A percentile compares a stretch with the other conserved stretches of the same genome.
phyloP scores from a whole-genome alignment of 37 sponge, comb jelly and placozoan genomes.

The Halisarca cf. caerulea region DNA sequence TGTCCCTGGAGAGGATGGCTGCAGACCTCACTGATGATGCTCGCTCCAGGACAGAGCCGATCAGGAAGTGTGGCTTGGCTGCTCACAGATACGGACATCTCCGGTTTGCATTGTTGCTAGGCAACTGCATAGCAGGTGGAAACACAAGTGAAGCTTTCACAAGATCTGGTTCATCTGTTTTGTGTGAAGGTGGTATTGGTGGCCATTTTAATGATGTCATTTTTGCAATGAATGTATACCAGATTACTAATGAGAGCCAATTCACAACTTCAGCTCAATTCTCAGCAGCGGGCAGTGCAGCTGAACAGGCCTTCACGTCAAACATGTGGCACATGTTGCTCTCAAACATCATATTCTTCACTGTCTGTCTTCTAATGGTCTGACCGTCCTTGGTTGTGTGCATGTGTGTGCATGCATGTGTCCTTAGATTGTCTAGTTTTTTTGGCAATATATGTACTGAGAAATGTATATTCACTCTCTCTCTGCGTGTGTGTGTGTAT shows the following conservation, averaged over 20 bases:
- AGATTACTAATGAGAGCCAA: neutral
- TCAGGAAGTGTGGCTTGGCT: neutral
- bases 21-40: neutral
- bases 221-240: conserved; percentile 1
- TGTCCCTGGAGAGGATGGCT: neutral
- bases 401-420: too few species aligned
- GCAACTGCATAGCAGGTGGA: neutral
- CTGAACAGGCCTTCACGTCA: too few species aligned
- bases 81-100: neutral
- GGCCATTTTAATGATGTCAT: neutral
- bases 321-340: too few species aligned
- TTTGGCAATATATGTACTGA: too few species aligned
- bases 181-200: conserved; percentile 1
- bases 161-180: neutral
- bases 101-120: neutral
- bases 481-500: too few species aligned
- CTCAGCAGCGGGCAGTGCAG: too few species aligned
- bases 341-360: too few species aligned
- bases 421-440: too few species aligned
- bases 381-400: too few species aligned
- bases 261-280: neutral
- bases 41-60: too few species aligned
- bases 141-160: neutral
- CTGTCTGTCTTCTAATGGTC: too few species aligned
- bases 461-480: too few species aligned